Evolutionary conservation across 2,113 vertebrate species (phyloP), one percentile per base, ranked within the genome.

Genomic region (Amia ocellicauda): DNA sequence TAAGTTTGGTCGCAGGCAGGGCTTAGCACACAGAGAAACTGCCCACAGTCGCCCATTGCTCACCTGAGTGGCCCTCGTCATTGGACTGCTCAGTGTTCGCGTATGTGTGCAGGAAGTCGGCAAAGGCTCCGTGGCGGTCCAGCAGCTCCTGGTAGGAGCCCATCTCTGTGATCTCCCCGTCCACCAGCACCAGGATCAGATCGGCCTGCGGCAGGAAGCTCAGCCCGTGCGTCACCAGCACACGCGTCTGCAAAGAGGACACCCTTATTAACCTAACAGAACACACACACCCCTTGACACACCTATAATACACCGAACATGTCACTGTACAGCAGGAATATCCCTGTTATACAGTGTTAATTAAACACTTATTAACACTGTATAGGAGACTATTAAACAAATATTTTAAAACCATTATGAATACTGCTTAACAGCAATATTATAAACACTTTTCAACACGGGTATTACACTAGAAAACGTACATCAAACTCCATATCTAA

Each of bases 101-200:
- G 1, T 98, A 98, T 0, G 91, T 93, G 22, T 80, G 89, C 67
- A 91, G 86, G 67, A 97, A 97, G 70, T 98, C 97, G 0, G 97
- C 91, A 19, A 99, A 99, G 62, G 95, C 91, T 3, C 93, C 91
- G 0, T 95, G 88, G 4, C 84, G 90, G 71, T 76, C 77, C 75
- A 95, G 83, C 66, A 99, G 86, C 69, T 97, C 90, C 65, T 92
- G 86, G 77, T 98, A 96, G 16, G 96, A 96, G 10, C 97, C 97
- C 74, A 90, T 86, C 86, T 99, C 96, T 0, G 93, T 95, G 65
- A 99, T 93, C 77, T 96, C 83, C 11, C 97, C 96, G 0, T 94
- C 88, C n/a, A 86, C 85, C 94, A 99, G 90, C 8, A 99, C 95
- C 31, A 99, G 69, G 71, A 99, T 93, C 23, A 90, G 73, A 51